A percentile compares a stretch with the other conserved stretches of the same genome.
Conservation (phyloP, 2,888 invertebrate genomes). For the Aphrophora alni region DNA sequence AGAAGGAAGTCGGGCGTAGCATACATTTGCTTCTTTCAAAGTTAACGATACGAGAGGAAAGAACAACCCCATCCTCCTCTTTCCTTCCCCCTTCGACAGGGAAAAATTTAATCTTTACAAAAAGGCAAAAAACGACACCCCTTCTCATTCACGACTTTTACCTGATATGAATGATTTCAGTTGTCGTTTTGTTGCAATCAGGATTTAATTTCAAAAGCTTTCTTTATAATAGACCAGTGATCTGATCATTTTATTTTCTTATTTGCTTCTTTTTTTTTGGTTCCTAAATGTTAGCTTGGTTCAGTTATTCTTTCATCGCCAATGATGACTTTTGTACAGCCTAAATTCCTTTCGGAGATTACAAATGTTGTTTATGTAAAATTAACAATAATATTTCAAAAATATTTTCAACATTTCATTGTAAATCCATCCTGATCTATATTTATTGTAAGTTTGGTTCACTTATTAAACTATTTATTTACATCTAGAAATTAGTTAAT, state of each 20-base stretch:
- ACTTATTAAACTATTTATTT: too few relatives aligned
- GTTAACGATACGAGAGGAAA: constrained; percentile 39
- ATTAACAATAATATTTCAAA: too few relatives aligned
- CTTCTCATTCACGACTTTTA: background rate
- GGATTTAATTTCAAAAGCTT: background rate
- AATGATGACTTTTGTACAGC: too few relatives aligned
- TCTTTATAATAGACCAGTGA: background rate
- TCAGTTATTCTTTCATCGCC: too few relatives aligned
- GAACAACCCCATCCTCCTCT: background rate
- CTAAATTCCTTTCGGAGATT: too few relatives aligned
- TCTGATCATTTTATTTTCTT: background rate
- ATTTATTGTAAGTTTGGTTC: too few relatives aligned
- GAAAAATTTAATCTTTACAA: constrained; percentile 35
- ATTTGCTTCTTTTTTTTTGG: background rate
- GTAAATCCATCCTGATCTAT: too few relatives aligned
- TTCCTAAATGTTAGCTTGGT: too few relatives aligned
- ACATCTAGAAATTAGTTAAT: too few relatives aligned
- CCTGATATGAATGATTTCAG: background rate
- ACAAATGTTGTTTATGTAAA: too few relatives aligned
- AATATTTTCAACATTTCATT: too few relatives aligned
- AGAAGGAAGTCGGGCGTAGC: constrained; percentile 36
- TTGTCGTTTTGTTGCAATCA: background rate
- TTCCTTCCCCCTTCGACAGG: constrained; percentile 8
- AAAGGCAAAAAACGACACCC: background rate
- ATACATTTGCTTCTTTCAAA: constrained; percentile 42